These are phyloP conservation scores for Oryzias woworae DNA, from an alignment of 2,113 vertebrate genomes.

Conservation along the genomic window DNA sequence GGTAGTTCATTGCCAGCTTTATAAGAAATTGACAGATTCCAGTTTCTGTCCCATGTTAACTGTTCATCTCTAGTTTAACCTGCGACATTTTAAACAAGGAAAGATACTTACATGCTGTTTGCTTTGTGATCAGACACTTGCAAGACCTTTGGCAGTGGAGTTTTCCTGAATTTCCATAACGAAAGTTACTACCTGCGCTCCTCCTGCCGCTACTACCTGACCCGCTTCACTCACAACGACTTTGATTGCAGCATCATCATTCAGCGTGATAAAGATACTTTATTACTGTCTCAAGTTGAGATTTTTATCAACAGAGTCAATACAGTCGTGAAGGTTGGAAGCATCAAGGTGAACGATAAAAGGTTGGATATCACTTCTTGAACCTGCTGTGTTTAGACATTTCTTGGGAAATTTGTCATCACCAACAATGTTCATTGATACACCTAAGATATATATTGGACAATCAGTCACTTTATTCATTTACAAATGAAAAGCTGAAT, in stretches of 20 bases:
- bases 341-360: conserved; percentile 51
- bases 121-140: conserved; percentile 59
- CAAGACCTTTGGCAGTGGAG: conserved; percentile 71
- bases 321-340: conserved; percentile 59
- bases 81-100: too few relatives aligned
- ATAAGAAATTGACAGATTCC: background rate
- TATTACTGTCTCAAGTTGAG: conserved; percentile 55
- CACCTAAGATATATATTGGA: too few relatives aligned
- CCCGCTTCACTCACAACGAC: conserved; percentile 64
- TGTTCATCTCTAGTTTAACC: background rate
- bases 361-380: conserved; percentile 38
- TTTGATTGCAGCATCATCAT: conserved; percentile 59
- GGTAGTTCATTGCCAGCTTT: too few relatives aligned
- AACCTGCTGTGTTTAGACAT: background rate
- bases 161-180: conserved; percentile 57
- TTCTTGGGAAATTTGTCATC: too few relatives aligned
- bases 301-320: conserved; percentile 69
- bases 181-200: conserved; percentile 56
- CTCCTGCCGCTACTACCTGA: conserved; percentile 60
- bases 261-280: conserved; percentile 36
- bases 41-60: background rate
- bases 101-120: background rate
- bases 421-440: too few relatives aligned
- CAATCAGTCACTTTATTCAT: too few relatives aligned
- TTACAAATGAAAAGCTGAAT: too few relatives aligned